A percentile compares a stretch with the other conserved stretches of the same genome.
Conservation (phyloP, 2,888 invertebrate species). For the Andrena hattorfiana region DNA sequence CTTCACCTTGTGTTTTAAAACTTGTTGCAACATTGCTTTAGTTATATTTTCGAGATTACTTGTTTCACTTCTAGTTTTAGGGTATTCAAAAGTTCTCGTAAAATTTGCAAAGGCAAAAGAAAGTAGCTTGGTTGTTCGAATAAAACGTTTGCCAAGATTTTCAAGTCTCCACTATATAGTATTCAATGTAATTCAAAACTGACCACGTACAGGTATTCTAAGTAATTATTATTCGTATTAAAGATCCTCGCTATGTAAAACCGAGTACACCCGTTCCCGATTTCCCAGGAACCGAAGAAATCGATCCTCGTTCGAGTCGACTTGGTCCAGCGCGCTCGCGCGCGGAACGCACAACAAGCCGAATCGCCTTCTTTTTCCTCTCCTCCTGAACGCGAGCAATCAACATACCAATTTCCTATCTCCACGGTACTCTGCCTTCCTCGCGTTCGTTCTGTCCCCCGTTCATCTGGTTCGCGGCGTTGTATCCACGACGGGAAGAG, state of each 20-base stretch:
- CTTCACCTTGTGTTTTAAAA: too few relatives aligned
- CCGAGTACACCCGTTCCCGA: constrained; percentile 3
- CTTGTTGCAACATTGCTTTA: too few relatives aligned
- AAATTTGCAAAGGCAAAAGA: too few relatives aligned
- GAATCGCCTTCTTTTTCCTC: constrained; percentile 13
- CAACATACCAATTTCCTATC: constrained; percentile 67
- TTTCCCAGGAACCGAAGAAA: constrained; percentile 35
- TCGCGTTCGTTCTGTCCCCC: constrained; percentile 14
- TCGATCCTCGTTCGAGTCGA: neutral
- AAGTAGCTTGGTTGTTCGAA: too few relatives aligned
- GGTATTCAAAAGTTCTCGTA: too few relatives aligned
- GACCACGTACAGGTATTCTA: too few relatives aligned
- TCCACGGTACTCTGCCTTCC: constrained; percentile 37
- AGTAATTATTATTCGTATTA: too few relatives aligned
- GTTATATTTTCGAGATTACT: too few relatives aligned
- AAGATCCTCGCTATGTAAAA: neutral
- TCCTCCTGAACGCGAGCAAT: constrained; percentile 45
- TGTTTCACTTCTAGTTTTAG: too few relatives aligned
- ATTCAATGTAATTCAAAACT: too few relatives aligned
- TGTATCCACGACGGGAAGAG: constrained; percentile 5
- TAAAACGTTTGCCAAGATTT: too few relatives aligned
- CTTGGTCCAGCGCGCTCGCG: constrained; percentile 6
- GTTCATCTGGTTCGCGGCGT: constrained; percentile 14
- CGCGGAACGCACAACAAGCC: constrained; percentile 45
- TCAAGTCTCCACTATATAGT: too few relatives aligned